Percentiles rank a stretch among this genome's conserved stretches.
These are phyloP conservation scores for Brachyopa scutellaris DNA, from an alignment of 2,888 invertebrate species.

Conservation along the genomic window DNA sequence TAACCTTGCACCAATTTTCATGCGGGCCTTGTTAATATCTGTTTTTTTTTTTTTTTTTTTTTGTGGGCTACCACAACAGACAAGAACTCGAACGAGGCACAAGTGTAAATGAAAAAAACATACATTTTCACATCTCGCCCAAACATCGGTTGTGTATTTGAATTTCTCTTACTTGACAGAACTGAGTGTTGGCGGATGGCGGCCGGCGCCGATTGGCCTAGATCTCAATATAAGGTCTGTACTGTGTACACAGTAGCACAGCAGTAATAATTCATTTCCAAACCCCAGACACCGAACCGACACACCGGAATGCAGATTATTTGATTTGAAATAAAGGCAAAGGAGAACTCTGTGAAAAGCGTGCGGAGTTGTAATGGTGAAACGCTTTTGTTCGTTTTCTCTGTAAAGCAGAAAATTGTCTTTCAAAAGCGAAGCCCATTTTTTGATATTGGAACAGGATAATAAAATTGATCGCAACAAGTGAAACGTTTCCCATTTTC, in stretches of 20 bases:
- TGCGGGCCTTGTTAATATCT: conserved; percentile 38
- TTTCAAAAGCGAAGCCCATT: too few species aligned
- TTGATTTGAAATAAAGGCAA: conserved; percentile 39
- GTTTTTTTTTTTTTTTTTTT: conserved; percentile 14
- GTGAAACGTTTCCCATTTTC: conserved; percentile 23
- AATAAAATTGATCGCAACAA: conserved; percentile 51
- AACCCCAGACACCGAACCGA: too few species aligned
- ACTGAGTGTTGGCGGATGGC: conserved; percentile 35
- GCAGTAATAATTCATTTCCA: conserved; percentile 61
- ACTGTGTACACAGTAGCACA: conserved; percentile 15
- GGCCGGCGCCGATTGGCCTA: conserved; percentile 43
- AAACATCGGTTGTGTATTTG: conserved; percentile 41
- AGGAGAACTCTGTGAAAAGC: background rate
- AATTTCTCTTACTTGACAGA: conserved; percentile 35
- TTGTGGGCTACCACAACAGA: conserved; percentile 61
- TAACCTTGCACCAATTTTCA: conserved; percentile 69
- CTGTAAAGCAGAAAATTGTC: too few species aligned
- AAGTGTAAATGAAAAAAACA: conserved; percentile 56
- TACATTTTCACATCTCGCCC: conserved; percentile 61
- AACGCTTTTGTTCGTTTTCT: too few species aligned
- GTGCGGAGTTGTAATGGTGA: background rate
- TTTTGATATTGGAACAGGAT: conserved; percentile 21
- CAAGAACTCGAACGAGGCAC: conserved; percentile 19
- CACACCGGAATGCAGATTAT: conserved; percentile 67
- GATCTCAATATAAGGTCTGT: conserved; percentile 52